Evolutionary conservation across 2,113 vertebrate species (phyloP).

Genomic region (Plecotus auritus): DNA sequence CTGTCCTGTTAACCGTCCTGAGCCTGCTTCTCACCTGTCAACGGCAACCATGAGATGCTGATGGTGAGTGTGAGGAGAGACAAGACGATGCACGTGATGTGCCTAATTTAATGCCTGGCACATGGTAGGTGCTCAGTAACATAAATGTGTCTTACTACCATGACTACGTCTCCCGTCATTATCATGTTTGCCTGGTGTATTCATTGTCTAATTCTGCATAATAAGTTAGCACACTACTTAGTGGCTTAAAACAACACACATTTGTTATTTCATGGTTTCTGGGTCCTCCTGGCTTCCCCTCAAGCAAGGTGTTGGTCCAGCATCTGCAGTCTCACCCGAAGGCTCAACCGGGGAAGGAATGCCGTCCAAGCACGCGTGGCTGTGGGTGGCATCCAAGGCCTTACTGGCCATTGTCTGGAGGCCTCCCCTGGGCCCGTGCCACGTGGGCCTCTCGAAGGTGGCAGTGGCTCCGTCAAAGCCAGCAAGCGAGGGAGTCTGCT

Average conservation of each 20-base stretch:
- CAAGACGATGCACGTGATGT: accelerated
- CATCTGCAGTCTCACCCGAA: neutral
- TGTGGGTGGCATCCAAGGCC: neutral
- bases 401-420: no score
- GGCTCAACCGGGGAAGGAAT: neutral
- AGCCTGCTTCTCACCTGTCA: neutral
- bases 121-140: accelerated
- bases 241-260: neutral
- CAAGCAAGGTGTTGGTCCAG: accelerated
- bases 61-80: neutral
- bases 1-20: neutral
- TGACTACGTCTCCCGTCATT: accelerated
- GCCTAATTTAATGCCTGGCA: neutral
- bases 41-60: no score
- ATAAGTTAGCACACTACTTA: neutral
- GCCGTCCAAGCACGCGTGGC: accelerated
- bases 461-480: no score
- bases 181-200: neutral
- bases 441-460: accelerated
- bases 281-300: neutral
- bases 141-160: neutral
- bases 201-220: neutral
- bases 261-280: neutral
- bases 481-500: neutral
- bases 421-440: no score